These are phyloP conservation scores for Coreoperca whiteheadi DNA, from an alignment of 2,113 vertebrate species.

Conservation along the genomic window DNA sequence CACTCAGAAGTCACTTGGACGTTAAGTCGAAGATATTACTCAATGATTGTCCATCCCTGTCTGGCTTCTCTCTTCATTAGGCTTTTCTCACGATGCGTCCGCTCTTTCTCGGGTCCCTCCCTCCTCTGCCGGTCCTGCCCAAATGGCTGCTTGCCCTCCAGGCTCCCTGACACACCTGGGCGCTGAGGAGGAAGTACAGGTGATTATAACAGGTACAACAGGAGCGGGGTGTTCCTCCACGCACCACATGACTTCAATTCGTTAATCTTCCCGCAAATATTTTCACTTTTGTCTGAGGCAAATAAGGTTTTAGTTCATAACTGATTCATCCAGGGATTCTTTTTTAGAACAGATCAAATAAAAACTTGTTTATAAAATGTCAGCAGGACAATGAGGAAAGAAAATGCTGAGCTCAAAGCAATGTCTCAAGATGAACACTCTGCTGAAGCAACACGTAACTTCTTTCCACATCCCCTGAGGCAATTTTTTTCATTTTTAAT, in stretches of 20 bases:
- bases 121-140: conserved; percentile 63
- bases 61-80: conserved; percentile 18
- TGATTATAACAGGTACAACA: neutral
- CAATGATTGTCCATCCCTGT: neutral
- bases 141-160: conserved; percentile 78
- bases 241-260: neutral
- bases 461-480: neutral
- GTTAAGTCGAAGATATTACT: neutral
- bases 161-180: conserved; percentile 62
- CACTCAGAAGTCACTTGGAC: neutral
- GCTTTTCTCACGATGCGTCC: conserved; percentile 89
- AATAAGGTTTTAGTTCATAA: neutral
- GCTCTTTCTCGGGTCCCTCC: conserved; percentile 84
- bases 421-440: neutral
- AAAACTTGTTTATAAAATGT: neutral
- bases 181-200: conserved; percentile 50
- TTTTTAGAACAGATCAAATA: neutral
- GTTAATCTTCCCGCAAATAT: neutral
- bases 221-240: too few species aligned
- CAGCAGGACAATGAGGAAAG: too few species aligned
- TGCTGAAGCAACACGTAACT: neutral
- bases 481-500: neutral
- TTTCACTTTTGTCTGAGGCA: neutral
- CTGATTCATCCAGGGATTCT: neutral
- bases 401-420: too few species aligned